These are phyloP conservation scores for Melolontha melolontha DNA, from an alignment of 2,888 invertebrate genomes.

Conservation along the genomic window DNA sequence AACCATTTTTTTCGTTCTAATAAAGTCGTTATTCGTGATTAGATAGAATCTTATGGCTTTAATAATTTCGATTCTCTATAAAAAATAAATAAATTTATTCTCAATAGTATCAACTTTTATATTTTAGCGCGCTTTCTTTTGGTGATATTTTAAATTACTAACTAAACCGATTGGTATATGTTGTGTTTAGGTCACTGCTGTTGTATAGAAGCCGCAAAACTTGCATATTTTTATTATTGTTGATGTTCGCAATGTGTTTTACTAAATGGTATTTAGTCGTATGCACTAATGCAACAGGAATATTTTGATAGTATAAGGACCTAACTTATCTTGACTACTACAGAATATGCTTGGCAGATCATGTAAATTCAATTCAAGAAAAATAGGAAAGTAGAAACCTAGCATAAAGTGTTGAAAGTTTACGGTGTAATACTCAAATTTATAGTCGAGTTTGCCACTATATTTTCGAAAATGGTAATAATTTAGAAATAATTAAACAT, in stretches of 20 bases:
- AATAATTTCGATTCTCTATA: too few relatives aligned
- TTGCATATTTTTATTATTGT: slow-evolving; percentile 41
- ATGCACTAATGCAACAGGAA: not conserved
- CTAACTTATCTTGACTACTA: not conserved
- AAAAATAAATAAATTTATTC: too few relatives aligned
- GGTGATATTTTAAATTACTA: not conserved
- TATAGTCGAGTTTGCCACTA: not conserved
- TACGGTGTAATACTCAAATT: not conserved
- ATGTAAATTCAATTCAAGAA: not conserved
- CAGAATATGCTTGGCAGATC: not conserved
- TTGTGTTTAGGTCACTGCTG: slow-evolving; percentile 24
- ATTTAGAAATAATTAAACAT: slow-evolving; percentile 48
- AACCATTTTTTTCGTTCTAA: too few relatives aligned
- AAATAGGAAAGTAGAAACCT: too few relatives aligned
- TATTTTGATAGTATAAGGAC: not conserved
- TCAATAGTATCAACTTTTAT: too few relatives aligned
- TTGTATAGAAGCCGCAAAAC: slow-evolving; percentile 38
- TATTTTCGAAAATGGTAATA: slow-evolving; percentile 10
- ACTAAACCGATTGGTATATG: slow-evolving; percentile 14
- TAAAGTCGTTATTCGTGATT: too few relatives aligned
- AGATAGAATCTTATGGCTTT: too few relatives aligned
- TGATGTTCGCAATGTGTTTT: slow-evolving; percentile 33
- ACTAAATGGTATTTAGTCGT: not conserved
- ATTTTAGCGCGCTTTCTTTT: not conserved
- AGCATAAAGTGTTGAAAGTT: not conserved